Base-by-base conservation (phyloP, 1,140 invertebrate species). In the Caenorhabditis inopinata region DNA sequence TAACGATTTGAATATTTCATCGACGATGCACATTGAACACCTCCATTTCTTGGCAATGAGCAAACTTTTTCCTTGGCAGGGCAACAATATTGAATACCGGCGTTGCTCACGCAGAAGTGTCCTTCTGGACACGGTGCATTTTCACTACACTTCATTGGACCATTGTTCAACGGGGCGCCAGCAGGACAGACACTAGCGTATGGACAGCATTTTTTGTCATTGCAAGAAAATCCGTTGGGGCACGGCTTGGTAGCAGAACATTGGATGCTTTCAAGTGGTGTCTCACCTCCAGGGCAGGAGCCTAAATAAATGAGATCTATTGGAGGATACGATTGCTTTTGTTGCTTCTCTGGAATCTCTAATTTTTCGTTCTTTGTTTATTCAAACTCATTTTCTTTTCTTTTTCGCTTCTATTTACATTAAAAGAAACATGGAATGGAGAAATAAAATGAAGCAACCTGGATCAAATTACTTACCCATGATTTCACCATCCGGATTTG, bases 41-140 rank as follows among this genome's bases (percentile, higher is more conserved):
- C 83, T 9, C 83, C 48, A 48, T 83, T 83, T 47, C 74, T 79
- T 46, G 81, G 78, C n/a, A 80, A 47, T 2, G 18, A 23, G 68
- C 83, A 83, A 2, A 83, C 83, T 29, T 76, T 62, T 78, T 85
- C 85, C 87, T 45, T 82, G 79, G 48, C 80, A 25, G 86, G 87
- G 75, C 87, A 88, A 48, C 87, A 88, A 75, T 87, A 88, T 62
- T 88, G 84, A 45, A 82, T 75, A 29, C 87, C 87, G 32, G 84
- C 84, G 32, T 81, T 87, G 6, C 83, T 87, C 0, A 88, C 83
- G 62, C 87, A 88, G 48, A 88, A 83, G 74, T 87, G 87, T 25
- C 87, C 87, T 25, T 87, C 86, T 32, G 85, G 86, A 62, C 87
- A 88, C 48, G 87, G 87, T 46, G 88, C 88, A 11, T 80, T 68